phyloP scores from a whole-genome alignment of 1,140 invertebrate species.

The Drosophila setifemur region DNA sequence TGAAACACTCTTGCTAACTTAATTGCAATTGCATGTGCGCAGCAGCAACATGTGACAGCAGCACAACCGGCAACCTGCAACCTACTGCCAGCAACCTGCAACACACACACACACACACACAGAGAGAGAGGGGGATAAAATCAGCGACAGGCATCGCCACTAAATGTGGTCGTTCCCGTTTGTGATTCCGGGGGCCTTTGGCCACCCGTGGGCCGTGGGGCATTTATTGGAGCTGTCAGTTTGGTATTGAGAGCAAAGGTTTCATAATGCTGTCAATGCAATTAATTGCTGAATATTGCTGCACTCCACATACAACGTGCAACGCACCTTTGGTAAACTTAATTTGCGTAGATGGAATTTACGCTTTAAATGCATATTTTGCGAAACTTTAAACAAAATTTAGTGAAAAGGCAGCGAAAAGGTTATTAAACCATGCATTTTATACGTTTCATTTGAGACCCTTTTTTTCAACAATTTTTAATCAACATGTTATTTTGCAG shows the following conservation, averaged over 20 bases:
- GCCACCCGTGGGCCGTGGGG: slow-evolving; percentile 21
- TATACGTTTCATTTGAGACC: no score
- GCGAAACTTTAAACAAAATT: no score
- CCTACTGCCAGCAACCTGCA: neutral
- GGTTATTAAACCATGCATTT: no score
- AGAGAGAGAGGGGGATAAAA: slow-evolving; percentile 43
- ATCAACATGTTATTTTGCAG: no score
- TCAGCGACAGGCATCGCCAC: slow-evolving; percentile 31
- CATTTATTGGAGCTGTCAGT: slow-evolving; percentile 63
- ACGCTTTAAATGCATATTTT: no score
- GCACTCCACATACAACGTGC: slow-evolving; percentile 3
- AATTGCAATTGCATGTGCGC: slow-evolving; percentile 62
- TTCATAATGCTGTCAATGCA: slow-evolving; percentile 75
- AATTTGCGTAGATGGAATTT: neutral
- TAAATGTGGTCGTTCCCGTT: neutral
- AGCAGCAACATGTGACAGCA: slow-evolving; percentile 13
- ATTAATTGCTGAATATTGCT: slow-evolving; percentile 72
- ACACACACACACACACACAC: neutral
- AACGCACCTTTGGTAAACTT: neutral
- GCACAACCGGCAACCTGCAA: neutral
- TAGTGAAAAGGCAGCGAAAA: no score
- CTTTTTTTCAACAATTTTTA: no score
- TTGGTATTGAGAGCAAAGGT: slow-evolving; percentile 58
- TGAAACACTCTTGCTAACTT: slow-evolving; percentile 50
- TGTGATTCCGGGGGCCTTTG: neutral